Conservation (phyloP, 2,113 vertebrate genomes). For the Cranoglanis bouderius region DNA sequence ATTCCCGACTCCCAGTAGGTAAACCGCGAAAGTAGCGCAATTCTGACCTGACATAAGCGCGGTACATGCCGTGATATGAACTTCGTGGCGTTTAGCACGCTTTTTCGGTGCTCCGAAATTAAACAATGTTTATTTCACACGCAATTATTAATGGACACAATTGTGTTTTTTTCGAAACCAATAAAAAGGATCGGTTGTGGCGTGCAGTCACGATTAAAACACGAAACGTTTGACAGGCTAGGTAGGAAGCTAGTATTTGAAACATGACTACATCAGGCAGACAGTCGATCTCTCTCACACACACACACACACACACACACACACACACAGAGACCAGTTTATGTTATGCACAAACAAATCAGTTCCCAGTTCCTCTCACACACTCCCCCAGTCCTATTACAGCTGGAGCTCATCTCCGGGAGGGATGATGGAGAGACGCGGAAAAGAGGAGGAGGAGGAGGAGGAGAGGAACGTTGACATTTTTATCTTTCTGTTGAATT, state of each 20-base stretch:
- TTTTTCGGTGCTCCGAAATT: neutral
- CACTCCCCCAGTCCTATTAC: constrained; percentile 15
- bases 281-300: constrained; percentile 15
- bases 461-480: constrained; percentile 69
- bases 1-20: neutral
- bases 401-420: constrained; percentile 39
- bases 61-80: neutral
- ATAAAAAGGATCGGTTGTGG: neutral
- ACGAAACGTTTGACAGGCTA: neutral
- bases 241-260: neutral
- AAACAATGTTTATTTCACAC: neutral
- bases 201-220: neutral
- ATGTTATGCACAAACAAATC: constrained; percentile 1
- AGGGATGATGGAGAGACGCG: constrained; percentile 33
- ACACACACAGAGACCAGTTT: constrained; percentile 12
- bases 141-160: neutral
- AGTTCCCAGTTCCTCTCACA: constrained; percentile 17
- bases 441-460: neutral
- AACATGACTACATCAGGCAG: constrained; percentile 7
- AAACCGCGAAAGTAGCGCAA: neutral
- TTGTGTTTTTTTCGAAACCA: neutral
- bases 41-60: neutral
- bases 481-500: constrained; percentile 84
- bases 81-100: neutral
- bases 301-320: constrained; percentile 18